These are phyloP conservation scores for Petrocephalus microphthalmus DNA, from an alignment of 2,113 vertebrate species.

Conservation along the genomic window DNA sequence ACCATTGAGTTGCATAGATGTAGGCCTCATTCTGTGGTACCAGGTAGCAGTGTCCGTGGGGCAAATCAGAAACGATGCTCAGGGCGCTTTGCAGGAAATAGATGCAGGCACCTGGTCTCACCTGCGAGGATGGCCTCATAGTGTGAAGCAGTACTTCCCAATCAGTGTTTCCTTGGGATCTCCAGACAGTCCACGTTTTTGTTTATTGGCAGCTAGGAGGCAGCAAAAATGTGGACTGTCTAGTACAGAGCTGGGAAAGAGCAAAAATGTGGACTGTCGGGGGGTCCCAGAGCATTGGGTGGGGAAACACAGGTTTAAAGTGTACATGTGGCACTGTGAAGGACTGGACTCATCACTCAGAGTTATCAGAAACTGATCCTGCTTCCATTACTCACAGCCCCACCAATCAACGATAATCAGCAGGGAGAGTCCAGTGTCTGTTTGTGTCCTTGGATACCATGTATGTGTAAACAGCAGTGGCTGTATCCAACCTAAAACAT, in stretches of 20 bases:
- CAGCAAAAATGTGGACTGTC: too few species aligned
- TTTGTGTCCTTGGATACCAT: constrained; percentile 19
- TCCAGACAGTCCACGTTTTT: background rate
- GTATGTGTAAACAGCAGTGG: constrained; percentile 23
- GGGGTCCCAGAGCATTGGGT: background rate
- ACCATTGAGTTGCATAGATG: background rate
- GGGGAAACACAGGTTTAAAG: background rate
- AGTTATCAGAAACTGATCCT: constrained; percentile 19
- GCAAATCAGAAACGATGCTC: background rate
- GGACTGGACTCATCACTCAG: background rate
- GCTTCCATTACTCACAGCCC: constrained; percentile 10
- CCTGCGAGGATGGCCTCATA: background rate
- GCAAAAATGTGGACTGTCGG: too few species aligned
- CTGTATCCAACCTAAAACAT: background rate
- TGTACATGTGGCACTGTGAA: background rate
- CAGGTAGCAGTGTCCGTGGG: background rate
- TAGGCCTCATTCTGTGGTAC: background rate
- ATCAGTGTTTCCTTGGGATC: background rate
- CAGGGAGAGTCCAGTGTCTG: background rate
- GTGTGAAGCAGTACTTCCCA: background rate
- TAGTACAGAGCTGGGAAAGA: too few species aligned
- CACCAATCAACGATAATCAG: background rate
- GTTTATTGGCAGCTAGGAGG: background rate
- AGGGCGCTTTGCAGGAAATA: background rate
- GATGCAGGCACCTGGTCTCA: background rate